phyloP scores from a whole-genome alignment of 2,113 vertebrate genomes.

The Bostrychus sinensis region DNA sequence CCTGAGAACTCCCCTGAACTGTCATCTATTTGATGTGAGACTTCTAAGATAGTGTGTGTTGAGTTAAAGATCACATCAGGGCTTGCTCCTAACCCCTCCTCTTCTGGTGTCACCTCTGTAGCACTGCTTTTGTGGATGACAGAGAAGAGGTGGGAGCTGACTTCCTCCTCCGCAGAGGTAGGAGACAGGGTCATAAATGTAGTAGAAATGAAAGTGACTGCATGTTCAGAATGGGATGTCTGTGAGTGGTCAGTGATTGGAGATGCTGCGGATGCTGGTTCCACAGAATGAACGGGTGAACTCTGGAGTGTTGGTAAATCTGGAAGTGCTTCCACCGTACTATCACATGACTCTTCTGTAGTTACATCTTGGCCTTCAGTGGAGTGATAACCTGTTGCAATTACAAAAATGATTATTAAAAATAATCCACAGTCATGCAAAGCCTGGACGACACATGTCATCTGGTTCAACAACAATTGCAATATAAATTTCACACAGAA shows the following conservation, averaged over 20 bases:
- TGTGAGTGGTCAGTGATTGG: slow-evolving; percentile 11
- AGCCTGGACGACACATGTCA: too few species aligned
- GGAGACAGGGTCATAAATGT: slow-evolving; percentile 32
- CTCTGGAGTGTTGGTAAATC: slow-evolving; percentile 23
- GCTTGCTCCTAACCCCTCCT: slow-evolving; percentile 40
- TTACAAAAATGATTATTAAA: not conserved
- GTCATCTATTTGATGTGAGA: not conserved
- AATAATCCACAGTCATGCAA: not conserved
- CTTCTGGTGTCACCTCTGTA: slow-evolving; percentile 24
- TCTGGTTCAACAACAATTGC: too few species aligned
- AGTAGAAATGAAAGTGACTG: slow-evolving; percentile 35
- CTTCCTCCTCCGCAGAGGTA: slow-evolving; percentile 34
- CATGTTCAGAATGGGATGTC: slow-evolving; percentile 13
- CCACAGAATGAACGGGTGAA: slow-evolving; percentile 10
- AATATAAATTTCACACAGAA: too few species aligned
- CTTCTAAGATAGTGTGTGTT: slow-evolving; percentile 24
- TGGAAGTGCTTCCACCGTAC: slow-evolving; percentile 15
- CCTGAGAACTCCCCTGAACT: slow-evolving; percentile 37
- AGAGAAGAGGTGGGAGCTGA: slow-evolving; percentile 25
- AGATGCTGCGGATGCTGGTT: slow-evolving; percentile 13
- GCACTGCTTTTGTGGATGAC: slow-evolving; percentile 37
- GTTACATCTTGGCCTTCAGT: slow-evolving; percentile 21
- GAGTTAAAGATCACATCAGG: slow-evolving; percentile 20
- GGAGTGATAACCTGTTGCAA: slow-evolving; percentile 47
- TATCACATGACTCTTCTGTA: slow-evolving; percentile 9